These are phyloP conservation scores for Cryptotis parvus DNA, from an alignment of 2,113 vertebrate species.

Conservation along the genomic window DNA sequence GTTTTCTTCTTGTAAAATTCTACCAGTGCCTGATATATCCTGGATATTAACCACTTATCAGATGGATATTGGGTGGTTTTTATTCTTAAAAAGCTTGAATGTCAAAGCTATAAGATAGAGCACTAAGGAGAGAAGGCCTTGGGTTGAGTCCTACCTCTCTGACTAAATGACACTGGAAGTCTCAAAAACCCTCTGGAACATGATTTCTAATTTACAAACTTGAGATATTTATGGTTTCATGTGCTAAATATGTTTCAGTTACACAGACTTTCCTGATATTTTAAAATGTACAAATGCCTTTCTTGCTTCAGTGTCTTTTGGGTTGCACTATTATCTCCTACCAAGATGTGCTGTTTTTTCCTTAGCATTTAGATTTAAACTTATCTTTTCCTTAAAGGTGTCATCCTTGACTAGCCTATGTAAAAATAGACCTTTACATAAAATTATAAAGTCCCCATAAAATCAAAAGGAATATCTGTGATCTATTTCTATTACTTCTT, in stretches of 20 bases:
- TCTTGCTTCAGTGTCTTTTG: neutral
- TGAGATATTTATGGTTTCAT: neutral
- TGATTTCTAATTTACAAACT: neutral
- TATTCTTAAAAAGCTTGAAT: conserved; percentile 52
- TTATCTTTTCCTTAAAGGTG: no score
- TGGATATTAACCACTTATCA: no score
- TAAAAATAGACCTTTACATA: no score
- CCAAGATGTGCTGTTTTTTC: neutral
- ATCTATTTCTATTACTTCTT: no score
- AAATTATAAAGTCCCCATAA: no score
- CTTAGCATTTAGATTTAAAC: no score
- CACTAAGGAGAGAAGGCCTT: neutral
- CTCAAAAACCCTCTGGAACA: neutral
- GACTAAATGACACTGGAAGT: neutral
- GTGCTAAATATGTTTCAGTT: neutral
- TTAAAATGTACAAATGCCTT: neutral
- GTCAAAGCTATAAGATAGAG: neutral
- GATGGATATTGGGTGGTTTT: no score
- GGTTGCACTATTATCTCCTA: neutral
- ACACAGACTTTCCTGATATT: neutral
- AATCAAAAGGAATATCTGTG: no score
- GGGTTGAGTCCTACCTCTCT: no score
- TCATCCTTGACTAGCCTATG: no score
- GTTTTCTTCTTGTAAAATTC: no score
- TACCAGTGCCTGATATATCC: no score